Percentiles rank a stretch among this genome's conserved stretches.
These are phyloP conservation scores for Nothocercus nigrocapillus DNA, from an alignment of 2,113 vertebrate genomes.

Conservation along the genomic window DNA sequence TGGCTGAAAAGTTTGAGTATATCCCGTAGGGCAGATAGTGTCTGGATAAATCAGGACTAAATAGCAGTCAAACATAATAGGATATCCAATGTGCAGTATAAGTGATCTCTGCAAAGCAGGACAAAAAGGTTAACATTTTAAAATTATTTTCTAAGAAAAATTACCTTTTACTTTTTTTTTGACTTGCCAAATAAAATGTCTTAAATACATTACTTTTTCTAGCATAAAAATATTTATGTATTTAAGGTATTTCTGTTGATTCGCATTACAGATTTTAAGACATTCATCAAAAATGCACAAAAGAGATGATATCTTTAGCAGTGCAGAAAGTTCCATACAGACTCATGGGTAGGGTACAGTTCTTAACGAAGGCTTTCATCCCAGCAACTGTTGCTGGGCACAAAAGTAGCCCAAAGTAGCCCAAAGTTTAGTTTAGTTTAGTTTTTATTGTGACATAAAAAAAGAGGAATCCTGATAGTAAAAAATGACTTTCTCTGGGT, in stretches of 20 bases:
- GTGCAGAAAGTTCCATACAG: not conserved
- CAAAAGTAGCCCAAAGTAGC: not conserved
- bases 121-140: not conserved
- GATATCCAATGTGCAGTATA: not conserved
- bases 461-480: not conserved
- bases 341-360: not conserved
- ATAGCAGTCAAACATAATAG: constrained; percentile 20
- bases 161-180: not conserved
- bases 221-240: not conserved
- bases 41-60: constrained; percentile 68
- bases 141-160: not conserved
- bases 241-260: not conserved
- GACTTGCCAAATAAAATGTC: not conserved
- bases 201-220: not conserved
- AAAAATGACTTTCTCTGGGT: not conserved
- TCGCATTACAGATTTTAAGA: not conserved
- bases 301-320: not conserved
- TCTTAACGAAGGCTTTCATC: not conserved
- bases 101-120: not conserved
- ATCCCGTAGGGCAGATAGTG: constrained; percentile 63
- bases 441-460: not conserved
- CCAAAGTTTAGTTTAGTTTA: not conserved
- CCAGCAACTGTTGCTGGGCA: not conserved
- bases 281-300: not conserved
- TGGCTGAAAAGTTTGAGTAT: constrained; percentile 58